A percentile compares a stretch with the other conserved stretches of the same genome.
These are phyloP conservation scores for Hirtodrosophila alboralis DNA, from an alignment of 2,888 invertebrate genomes.

Conservation along the genomic window DNA sequence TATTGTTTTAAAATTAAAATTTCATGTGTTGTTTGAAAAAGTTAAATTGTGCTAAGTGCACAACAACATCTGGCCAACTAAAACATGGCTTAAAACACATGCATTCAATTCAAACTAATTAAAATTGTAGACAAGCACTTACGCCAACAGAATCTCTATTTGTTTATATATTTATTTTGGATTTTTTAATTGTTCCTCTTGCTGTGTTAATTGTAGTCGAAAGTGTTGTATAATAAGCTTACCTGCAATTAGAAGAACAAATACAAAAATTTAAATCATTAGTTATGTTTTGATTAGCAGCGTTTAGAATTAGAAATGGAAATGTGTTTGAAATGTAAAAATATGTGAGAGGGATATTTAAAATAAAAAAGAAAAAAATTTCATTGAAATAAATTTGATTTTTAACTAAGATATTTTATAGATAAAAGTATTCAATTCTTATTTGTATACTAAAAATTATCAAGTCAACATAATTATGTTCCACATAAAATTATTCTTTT, in stretches of 20 bases:
- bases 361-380: too few relatives aligned
- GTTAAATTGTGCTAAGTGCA: constrained; percentile 56
- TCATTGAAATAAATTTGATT: too few relatives aligned
- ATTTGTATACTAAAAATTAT: too few relatives aligned
- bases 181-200: constrained; percentile 12
- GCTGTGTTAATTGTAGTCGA: too few relatives aligned
- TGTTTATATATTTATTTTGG: constrained; percentile 23
- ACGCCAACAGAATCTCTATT: constrained; percentile 48
- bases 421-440: too few relatives aligned
- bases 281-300: constrained; percentile 14
- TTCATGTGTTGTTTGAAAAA: constrained; percentile 31
- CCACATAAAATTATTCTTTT: too few relatives aligned
- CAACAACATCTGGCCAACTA: constrained; percentile 44
- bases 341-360: too few relatives aligned
- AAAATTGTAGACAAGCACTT: constrained; percentile 73
- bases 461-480: too few relatives aligned
- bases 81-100: constrained; percentile 26
- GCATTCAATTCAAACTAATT: constrained; percentile 70
- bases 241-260: constrained; percentile 77
- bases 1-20: constrained; percentile 68
- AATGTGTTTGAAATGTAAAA: too few relatives aligned
- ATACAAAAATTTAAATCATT: constrained; percentile 48
- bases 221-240: constrained; percentile 58
- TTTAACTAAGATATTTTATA: too few relatives aligned
- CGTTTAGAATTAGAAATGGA: too few relatives aligned